Evolutionary conservation across 2,888 invertebrate genomes (phyloP).

Genomic region (Melieria omissa): DNA sequence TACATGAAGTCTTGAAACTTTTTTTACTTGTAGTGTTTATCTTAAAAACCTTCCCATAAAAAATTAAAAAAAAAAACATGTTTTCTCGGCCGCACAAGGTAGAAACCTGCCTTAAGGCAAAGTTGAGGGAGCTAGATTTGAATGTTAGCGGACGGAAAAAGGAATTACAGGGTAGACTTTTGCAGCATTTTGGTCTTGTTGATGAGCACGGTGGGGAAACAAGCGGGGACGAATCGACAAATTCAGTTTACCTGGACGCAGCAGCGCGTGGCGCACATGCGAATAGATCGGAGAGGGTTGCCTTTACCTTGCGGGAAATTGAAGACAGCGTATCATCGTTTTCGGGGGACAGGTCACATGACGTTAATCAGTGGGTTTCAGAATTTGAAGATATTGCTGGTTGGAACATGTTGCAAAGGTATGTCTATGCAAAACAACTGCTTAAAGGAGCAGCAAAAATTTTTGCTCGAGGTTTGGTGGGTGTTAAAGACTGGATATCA

Average conservation of each 20-base stretch:
- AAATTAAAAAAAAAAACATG: too few species aligned
- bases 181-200: constrained; percentile 4
- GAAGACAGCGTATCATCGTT: constrained; percentile 9
- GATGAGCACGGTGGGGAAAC: not conserved
- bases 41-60: too few species aligned
- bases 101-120: too few species aligned
- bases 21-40: too few species aligned
- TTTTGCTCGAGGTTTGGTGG: constrained; percentile 30
- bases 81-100: too few species aligned
- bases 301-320: constrained; percentile 13
- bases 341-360: not conserved
- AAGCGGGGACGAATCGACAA: not conserved
- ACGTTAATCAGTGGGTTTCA: constrained; percentile 1
- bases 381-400: constrained; percentile 28
- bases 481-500: constrained; percentile 15
- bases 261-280: not conserved
- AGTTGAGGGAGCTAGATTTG: constrained; percentile 7
- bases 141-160: not conserved
- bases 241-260: not conserved
- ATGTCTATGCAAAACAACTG: not conserved
- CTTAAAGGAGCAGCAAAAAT: constrained; percentile 25
- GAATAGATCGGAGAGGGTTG: not conserved
- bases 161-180: constrained; percentile 1
- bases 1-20: too few species aligned
- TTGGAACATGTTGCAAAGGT: constrained; percentile 25